Percentiles rank a stretch among this genome's conserved stretches.
Conservation (phyloP, 2,797 vertebrate species). For the Darevskia nairensis region DNA sequence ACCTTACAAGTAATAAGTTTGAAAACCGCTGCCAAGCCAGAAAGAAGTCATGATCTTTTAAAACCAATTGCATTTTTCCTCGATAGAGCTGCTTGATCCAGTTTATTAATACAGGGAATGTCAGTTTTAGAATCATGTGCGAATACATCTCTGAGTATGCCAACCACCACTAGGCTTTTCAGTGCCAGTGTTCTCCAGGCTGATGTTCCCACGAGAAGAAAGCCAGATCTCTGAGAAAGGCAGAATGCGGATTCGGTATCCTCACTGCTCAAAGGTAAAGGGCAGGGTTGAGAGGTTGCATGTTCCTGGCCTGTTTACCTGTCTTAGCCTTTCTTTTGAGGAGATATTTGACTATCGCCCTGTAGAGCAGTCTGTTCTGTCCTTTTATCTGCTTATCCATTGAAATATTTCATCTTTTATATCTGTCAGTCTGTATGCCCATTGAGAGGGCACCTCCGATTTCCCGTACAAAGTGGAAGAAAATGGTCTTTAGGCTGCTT, state of each 20-base stretch:
- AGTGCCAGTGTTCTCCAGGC: not conserved
- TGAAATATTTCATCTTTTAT: not conserved
- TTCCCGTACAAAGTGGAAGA: not conserved
- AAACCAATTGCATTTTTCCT: not conserved
- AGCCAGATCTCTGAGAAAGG: not conserved
- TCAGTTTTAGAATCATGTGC: slow-evolving; percentile 4
- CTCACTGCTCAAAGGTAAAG: not conserved
- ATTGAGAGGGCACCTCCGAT: not conserved
- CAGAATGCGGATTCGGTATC: not conserved
- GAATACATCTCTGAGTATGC: not conserved
- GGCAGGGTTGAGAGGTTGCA: not conserved
- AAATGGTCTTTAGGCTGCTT: not conserved
- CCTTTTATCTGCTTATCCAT: not conserved
- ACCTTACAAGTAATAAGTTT: not conserved
- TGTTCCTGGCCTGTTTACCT: not conserved
- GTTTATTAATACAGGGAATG: slow-evolving; percentile 17
- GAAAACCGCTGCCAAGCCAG: not conserved
- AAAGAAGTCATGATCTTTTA: not conserved
- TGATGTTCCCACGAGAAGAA: not conserved
- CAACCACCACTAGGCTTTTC: not conserved
- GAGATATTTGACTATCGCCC: not conserved
- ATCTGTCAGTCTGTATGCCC: not conserved
- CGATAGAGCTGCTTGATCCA: not conserved
- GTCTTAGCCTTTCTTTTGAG: not conserved
- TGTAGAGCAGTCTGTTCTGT: not conserved